These are phyloP conservation scores for Drosophila emarginata DNA, from an alignment of 2,888 invertebrate species.

Conservation along the genomic window DNA sequence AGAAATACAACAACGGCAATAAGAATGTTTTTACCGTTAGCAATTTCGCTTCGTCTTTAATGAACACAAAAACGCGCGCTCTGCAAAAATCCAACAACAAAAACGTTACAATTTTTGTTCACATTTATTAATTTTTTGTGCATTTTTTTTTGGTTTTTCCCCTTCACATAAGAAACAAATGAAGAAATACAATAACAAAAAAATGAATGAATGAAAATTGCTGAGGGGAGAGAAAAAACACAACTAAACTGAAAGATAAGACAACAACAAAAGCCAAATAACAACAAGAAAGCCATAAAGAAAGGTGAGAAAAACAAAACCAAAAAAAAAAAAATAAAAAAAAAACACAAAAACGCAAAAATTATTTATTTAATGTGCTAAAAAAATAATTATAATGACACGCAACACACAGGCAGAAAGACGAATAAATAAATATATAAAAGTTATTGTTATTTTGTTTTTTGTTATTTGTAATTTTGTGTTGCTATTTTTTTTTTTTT, in stretches of 20 bases:
- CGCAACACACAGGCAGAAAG: slow-evolving; percentile 23
- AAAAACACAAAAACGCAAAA: slow-evolving; percentile 16
- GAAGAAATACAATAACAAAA: slow-evolving; percentile 17
- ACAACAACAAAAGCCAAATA: slow-evolving; percentile 40
- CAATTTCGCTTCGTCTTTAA: neutral
- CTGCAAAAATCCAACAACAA: slow-evolving; percentile 21
- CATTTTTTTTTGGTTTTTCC: slow-evolving; percentile 24
- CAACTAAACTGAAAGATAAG: slow-evolving; percentile 35
- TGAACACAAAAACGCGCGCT: slow-evolving; percentile 57
- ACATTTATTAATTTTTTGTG: slow-evolving; percentile 22
- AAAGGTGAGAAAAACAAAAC: slow-evolving; percentile 60
- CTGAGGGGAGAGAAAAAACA: slow-evolving; percentile 34
- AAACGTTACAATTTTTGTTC: slow-evolving; percentile 1
- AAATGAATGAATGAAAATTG: slow-evolving; percentile 31
- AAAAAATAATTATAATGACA: slow-evolving; percentile 21
- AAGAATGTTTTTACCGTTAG: slow-evolving; percentile 54
- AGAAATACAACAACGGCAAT: neutral
- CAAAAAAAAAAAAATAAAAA: neutral
- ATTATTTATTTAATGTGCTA: slow-evolving; percentile 56
- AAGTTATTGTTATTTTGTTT: slow-evolving; percentile 14
- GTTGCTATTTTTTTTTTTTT: slow-evolving; percentile 7
- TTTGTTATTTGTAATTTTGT: slow-evolving; percentile 32
- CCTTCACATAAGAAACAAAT: slow-evolving; percentile 3
- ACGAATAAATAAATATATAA: slow-evolving; percentile 14
- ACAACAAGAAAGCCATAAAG: slow-evolving; percentile 28